phyloP scores from a whole-genome alignment of 2,797 vertebrate species.

The Propithecus deckenii region DNA sequence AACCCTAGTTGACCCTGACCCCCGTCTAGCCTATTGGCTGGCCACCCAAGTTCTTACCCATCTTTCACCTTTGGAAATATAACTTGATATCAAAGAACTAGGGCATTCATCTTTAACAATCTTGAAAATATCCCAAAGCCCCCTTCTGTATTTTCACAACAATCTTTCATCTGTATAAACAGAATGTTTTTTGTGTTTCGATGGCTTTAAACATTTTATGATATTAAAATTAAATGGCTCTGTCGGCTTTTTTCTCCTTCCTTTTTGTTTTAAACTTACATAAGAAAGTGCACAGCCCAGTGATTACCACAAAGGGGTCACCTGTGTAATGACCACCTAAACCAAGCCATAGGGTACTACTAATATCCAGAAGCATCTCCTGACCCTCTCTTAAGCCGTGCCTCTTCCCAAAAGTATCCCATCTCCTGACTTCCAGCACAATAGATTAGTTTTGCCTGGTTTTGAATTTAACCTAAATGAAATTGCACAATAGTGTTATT shows the following conservation, averaged over 20 bases:
- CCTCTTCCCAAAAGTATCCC: background rate
- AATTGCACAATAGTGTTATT: background rate
- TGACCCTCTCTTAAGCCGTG: background rate
- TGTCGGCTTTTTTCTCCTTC: background rate
- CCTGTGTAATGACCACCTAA: background rate
- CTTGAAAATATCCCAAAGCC: background rate
- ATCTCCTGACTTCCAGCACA: background rate
- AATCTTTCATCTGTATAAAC: background rate
- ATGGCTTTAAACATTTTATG: background rate
- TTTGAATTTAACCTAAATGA: background rate
- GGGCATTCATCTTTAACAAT: background rate
- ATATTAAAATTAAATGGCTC: background rate
- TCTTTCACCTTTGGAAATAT: background rate
- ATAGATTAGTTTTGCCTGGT: background rate
- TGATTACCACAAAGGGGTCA: background rate
- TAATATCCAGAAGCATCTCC: background rate
- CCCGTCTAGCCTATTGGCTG: background rate
- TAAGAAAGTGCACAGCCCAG: background rate
- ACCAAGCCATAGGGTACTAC: background rate
- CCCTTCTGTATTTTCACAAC: background rate
- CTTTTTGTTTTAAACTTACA: background rate
- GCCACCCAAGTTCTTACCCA: background rate
- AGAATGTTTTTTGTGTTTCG: background rate
- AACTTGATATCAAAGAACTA: background rate
- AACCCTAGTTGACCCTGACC: background rate